A percentile compares a stretch with the other conserved stretches of the same genome.
Evolutionary conservation across 2,888 invertebrate species (phyloP).

Genomic region (Lobophora halterata): DNA sequence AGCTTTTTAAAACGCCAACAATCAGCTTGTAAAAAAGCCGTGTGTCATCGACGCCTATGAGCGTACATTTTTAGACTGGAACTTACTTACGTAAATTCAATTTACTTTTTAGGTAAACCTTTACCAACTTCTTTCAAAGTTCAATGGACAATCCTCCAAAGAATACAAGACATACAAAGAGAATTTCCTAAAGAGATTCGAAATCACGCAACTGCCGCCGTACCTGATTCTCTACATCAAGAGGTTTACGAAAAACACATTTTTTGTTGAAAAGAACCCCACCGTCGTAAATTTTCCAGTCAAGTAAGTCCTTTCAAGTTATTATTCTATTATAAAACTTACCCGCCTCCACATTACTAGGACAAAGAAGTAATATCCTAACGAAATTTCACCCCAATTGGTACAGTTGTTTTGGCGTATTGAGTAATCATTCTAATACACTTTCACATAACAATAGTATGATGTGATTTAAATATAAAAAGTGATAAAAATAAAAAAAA

Average conservation of each 20-base stretch:
- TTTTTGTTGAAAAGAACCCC: conserved; percentile 99
- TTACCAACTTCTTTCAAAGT: conserved; percentile 95
- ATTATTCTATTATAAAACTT: no score
- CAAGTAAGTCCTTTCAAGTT: conserved; percentile 85
- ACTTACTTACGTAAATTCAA: no score
- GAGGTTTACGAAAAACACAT: conserved; percentile 99
- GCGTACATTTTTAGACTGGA: no score
- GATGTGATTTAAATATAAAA: conserved; percentile 1
- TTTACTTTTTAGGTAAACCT: conserved; percentile 88
- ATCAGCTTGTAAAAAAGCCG: no score
- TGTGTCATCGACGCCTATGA: no score
- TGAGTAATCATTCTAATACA: no score
- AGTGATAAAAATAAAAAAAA: neutral
- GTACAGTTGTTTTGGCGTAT: no score
- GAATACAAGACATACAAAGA: conserved; percentile 99
- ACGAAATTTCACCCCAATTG: no score
- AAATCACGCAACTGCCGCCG: conserved; percentile 95
- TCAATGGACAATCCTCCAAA: conserved; percentile 96
- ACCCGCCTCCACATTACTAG: no score
- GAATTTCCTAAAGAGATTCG: conserved; percentile 97
- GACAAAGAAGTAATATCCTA: no score
- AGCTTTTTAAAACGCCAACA: no score
- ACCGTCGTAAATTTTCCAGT: conserved; percentile 99
- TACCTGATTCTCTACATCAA: conserved; percentile 98
- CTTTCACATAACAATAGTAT: no score